Conservation (phyloP, 2,113 vertebrate genomes). For the Trematocara marginatum region DNA sequence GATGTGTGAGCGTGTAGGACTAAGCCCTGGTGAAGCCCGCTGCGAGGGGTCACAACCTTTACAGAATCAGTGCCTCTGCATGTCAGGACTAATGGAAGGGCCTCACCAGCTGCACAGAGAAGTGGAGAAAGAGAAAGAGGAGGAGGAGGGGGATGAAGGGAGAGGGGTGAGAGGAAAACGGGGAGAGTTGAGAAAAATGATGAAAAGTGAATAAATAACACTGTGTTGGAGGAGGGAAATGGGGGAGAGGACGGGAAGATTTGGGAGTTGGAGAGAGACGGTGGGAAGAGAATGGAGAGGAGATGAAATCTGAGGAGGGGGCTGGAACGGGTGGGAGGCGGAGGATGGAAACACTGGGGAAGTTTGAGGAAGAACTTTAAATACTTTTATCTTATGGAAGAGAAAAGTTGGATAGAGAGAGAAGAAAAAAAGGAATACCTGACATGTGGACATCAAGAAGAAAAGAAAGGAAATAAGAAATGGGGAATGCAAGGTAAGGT, state of each 20-base stretch:
- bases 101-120: conserved; percentile 61
- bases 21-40: conserved; percentile 67
- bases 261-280: neutral
- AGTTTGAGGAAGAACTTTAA: neutral
- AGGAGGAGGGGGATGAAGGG: neutral
- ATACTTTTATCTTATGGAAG: neutral
- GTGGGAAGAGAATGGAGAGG: neutral
- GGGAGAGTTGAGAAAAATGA: neutral
- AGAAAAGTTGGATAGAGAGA: neutral
- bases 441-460: neutral
- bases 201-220: conserved; percentile 9
- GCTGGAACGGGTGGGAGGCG: neutral
- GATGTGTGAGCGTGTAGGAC: conserved; percentile 68
- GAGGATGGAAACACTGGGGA: neutral
- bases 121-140: neutral
- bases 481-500: conserved; percentile 10
- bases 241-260: neutral
- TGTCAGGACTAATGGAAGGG: conserved; percentile 82
- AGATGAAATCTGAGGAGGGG: neutral
- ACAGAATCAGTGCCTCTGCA: conserved; percentile 86
- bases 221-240: neutral
- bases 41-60: conserved; percentile 78
- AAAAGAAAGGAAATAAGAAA: neutral
- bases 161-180: neutral
- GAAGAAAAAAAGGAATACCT: neutral